Percentiles rank a stretch among this genome's conserved stretches.
Conservation (phyloP, 2,888 invertebrate genomes). For the Leucophenga montana region DNA sequence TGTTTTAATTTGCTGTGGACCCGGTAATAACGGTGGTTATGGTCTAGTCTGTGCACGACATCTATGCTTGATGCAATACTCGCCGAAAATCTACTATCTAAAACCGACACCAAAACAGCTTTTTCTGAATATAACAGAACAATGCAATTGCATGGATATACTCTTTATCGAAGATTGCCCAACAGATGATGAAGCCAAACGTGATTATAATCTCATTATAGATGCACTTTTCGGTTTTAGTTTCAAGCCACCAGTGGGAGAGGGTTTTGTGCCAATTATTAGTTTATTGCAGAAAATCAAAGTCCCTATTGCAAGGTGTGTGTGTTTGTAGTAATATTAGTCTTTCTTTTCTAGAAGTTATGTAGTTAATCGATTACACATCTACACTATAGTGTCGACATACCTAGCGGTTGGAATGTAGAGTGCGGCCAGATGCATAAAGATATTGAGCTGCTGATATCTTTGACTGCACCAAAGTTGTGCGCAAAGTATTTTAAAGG, state of each 20-base stretch:
- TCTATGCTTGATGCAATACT: conserved; percentile 91
- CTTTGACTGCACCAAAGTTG: conserved; percentile 95
- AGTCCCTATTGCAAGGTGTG: conserved; percentile 81
- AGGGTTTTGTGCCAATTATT: conserved; percentile 81
- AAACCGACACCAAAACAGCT: conserved; percentile 87
- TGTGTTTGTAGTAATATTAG: background rate
- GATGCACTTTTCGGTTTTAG: conserved; percentile 99
- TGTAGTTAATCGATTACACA: background rate
- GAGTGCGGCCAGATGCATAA: conserved; percentile 81
- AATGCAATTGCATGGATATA: conserved; percentile 87
- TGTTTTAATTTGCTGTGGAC: conserved; percentile 84
- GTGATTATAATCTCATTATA: conserved; percentile 83
- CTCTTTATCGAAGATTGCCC: conserved; percentile 78
- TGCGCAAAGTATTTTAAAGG: conserved; percentile 88
- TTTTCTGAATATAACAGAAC: conserved; percentile 86
- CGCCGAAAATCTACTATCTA: conserved; percentile 86
- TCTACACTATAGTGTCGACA: conserved; percentile 90
- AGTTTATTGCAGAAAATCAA: conserved; percentile 77
- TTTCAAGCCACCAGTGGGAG: conserved; percentile 92
- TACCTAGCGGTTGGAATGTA: conserved; percentile 99
- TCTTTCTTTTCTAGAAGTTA: no score
- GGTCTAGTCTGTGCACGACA: conserved; percentile 97
- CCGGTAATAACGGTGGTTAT: conserved; percentile 99
- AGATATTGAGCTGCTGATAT: conserved; percentile 89
- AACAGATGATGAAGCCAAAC: no score